Percentiles rank a stretch among this genome's conserved stretches.
phyloP scores from a whole-genome alignment of 2,888 invertebrate species.

The Agrochola litura region DNA sequence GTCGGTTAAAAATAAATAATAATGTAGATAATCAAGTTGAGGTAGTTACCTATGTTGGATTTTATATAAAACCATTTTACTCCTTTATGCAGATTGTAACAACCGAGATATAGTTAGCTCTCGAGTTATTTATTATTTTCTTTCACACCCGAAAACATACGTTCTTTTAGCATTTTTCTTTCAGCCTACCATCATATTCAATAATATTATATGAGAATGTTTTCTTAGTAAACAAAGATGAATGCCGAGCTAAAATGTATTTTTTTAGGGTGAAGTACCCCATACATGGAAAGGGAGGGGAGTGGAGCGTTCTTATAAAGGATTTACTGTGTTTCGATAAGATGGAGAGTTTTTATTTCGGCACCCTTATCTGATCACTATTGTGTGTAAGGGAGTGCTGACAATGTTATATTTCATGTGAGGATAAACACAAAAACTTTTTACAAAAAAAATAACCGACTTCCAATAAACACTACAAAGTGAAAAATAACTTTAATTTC shows the following conservation, averaged over 20 bases:
- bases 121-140: slow-evolving; percentile 22
- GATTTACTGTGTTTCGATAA: slow-evolving; percentile 51
- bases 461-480: too few relatives aligned
- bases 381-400: slow-evolving; percentile 19
- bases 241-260: slow-evolving; percentile 52
- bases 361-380: slow-evolving; percentile 34
- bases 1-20: too few relatives aligned
- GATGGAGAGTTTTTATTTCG: slow-evolving; percentile 48
- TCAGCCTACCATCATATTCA: slow-evolving; percentile 34
- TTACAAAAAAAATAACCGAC: too few relatives aligned
- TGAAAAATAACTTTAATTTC: too few relatives aligned
- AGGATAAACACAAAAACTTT: slow-evolving; percentile 13
- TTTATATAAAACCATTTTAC: background rate
- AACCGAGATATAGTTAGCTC: slow-evolving; percentile 2
- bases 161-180: slow-evolving; percentile 8
- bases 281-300: slow-evolving; percentile 55
- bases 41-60: too few relatives aligned
- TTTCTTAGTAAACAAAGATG: slow-evolving; percentile 55
- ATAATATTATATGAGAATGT: slow-evolving; percentile 41
- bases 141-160: background rate
- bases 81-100: slow-evolving; percentile 2
- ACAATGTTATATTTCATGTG: slow-evolving; percentile 13
- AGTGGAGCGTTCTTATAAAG: slow-evolving; percentile 43
- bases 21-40: background rate
- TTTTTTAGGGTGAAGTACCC: slow-evolving; percentile 57